Evolutionary conservation across 2,797 vertebrate species (phyloP), one percentile per base, ranked within the genome.

Genomic region (Xiphorhynchus erythropygius): DNA sequence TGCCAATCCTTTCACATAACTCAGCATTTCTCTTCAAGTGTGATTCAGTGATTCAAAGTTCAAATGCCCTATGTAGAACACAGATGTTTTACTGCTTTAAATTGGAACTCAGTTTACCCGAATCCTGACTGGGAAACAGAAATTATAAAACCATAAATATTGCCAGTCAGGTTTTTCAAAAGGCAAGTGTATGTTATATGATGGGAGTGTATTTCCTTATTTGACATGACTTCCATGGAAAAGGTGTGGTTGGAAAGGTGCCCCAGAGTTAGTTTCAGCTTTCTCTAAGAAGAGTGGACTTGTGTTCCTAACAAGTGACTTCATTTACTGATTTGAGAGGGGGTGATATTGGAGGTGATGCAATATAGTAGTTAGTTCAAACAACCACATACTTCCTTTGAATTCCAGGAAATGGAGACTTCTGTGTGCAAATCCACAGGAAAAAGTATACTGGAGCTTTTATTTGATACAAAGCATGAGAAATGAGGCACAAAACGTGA

Each of bases 231-330:
- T 83, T 93, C 84, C 44, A 22, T 12, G 24, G 90, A 94, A 93
- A 73, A 95, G 78, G 78, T 64, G 80, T 91, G 90, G 83, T 64
- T 88, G 65, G 69, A 90, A 90, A 49, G 7, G 11, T 91, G 41
- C 64, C 93, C 64, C 91, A 56, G n/a, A 2, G 7, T 87, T 77
- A 68, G 37, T 46, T 84, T 79, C 78, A 56, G 1, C 39, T 52
- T 78, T 84, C 74, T 90, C 5, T 15, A 22, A 46, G 57, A 59
- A 82, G 15, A 46, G 19, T 55, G 17, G 3, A 4, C 68, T 80
- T 69, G 49, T 65, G 18, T 49, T 62, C 42, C 30, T 63, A 59
- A 50, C 2, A 6, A 70, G 44, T 62, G 49, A 87, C 57, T 73
- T 84, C 4, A 41, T 59, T 21, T 73, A 0, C 46, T 82, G 10